Evolutionary conservation across 2,888 invertebrate species (phyloP).

Genomic region (Lepeophtheirus nordmannii): DNA sequence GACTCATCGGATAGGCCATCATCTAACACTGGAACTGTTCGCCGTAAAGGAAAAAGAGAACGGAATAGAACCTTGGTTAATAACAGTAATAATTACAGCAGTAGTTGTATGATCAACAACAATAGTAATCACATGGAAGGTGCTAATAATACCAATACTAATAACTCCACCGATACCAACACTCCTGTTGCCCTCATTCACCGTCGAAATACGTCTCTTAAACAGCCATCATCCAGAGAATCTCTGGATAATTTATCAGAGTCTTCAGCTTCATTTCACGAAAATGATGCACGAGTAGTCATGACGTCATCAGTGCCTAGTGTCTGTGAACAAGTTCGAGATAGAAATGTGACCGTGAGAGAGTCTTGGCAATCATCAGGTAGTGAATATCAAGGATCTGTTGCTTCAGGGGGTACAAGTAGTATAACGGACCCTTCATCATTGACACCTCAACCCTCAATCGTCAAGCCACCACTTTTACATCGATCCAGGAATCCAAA

Average conservation of each 20-base stretch:
- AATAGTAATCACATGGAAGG: no score
- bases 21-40: constrained; percentile 4
- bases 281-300: constrained; percentile 14
- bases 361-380: constrained; percentile 24
- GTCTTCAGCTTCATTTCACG: constrained; percentile 21
- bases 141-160: no score
- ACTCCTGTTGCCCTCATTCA: no score
- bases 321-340: not conserved
- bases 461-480: no score
- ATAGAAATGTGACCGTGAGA: constrained; percentile 6
- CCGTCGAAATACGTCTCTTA: no score
- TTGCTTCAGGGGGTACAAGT: not conserved
- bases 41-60: constrained; percentile 20
- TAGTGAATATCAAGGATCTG: constrained; percentile 5
- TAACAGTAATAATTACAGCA: no score
- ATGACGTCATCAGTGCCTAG: not conserved
- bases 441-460: no score
- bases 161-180: no score
- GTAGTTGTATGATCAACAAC: no score
- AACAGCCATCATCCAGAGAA: no score
- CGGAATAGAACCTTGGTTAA: not conserved
- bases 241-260: constrained; percentile 23
- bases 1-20: no score
- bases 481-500: no score
- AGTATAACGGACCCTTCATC: not conserved